Evolutionary conservation across 2,797 vertebrate species (phyloP).

Genomic region (Amblyopsis hoosieri): DNA sequence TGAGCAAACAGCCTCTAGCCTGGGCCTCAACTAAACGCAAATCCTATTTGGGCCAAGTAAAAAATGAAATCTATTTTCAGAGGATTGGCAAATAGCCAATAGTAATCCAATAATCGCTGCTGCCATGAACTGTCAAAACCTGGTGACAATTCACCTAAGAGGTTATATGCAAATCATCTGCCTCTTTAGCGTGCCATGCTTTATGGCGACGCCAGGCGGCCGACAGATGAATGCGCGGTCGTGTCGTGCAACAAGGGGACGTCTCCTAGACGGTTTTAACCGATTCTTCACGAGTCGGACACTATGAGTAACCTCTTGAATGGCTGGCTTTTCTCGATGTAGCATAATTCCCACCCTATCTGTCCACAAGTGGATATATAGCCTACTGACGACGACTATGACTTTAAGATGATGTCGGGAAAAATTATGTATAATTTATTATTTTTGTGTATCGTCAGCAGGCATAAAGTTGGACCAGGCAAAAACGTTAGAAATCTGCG

Average conservation of each 20-base stretch:
- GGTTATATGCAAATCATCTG: too few relatives aligned
- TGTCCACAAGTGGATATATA: conserved; percentile 35
- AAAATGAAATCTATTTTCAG: too few relatives aligned
- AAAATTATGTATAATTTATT: conserved; percentile 31
- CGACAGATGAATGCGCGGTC: conserved; percentile 5
- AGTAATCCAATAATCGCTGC: too few relatives aligned
- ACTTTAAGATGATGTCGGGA: conserved; percentile 50
- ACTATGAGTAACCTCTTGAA: conserved; percentile 36
- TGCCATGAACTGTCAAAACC: too few relatives aligned
- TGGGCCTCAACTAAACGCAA: too few relatives aligned
- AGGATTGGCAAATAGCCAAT: too few relatives aligned
- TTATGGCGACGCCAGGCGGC: conserved; percentile 63
- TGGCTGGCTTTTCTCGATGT: conserved; percentile 49
- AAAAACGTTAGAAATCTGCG: conserved; percentile 14
- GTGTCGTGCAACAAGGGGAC: conserved; percentile 12
- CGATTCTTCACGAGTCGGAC: conserved; percentile 59
- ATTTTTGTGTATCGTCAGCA: conserved; percentile 42
- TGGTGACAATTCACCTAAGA: too few relatives aligned
- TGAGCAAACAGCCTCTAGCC: too few relatives aligned
- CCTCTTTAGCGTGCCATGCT: conserved; percentile 8
- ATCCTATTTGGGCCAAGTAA: too few relatives aligned
- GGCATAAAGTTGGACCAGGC: conserved; percentile 35
- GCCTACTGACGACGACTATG: conserved; percentile 34
- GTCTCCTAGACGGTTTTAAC: conserved; percentile 44
- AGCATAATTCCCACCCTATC: conserved; percentile 40